Conservation (phyloP, 1,140 invertebrate species). For the Globodera rostochiensis region DNA sequence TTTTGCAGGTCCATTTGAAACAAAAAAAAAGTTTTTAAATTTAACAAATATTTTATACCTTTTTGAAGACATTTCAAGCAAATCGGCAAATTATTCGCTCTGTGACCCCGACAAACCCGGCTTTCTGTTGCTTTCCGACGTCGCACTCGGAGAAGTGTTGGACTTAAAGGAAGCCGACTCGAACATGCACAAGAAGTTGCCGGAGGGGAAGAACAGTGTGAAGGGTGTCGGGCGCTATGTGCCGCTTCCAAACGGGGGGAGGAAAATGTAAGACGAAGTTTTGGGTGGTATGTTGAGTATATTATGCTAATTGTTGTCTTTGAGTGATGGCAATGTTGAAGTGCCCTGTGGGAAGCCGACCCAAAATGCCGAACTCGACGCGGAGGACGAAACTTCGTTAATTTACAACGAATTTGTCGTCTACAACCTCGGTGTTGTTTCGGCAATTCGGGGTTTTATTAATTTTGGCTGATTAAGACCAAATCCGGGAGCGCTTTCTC, state of each 20-base stretch:
- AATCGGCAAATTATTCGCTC: slow-evolving; percentile 95
- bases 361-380: slow-evolving; percentile 51
- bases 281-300: background rate
- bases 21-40: too few relatives aligned
- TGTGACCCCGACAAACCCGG: slow-evolving; percentile 72
- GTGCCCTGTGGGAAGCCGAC: slow-evolving; percentile 77
- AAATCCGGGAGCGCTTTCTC: slow-evolving; percentile 74
- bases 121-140: slow-evolving; percentile 85
- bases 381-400: slow-evolving; percentile 63
- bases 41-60: background rate
- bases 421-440: background rate
- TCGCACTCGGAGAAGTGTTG: slow-evolving; percentile 35
- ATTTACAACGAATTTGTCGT: slow-evolving; percentile 39
- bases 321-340: slow-evolving; percentile 70
- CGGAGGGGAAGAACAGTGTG: slow-evolving; percentile 33
- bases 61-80: slow-evolving; percentile 75
- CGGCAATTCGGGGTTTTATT: background rate
- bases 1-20: slow-evolving; percentile 82
- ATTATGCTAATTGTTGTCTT: slow-evolving; percentile 12
- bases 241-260: slow-evolving; percentile 25
- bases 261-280: slow-evolving; percentile 25
- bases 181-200: slow-evolving; percentile 31
- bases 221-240: slow-evolving; percentile 26
- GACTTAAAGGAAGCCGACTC: slow-evolving; percentile 24
- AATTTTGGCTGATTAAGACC: slow-evolving; percentile 81